phyloP scores from a whole-genome alignment of 2,797 vertebrate genomes.

The Lateolabrax maculatus region DNA sequence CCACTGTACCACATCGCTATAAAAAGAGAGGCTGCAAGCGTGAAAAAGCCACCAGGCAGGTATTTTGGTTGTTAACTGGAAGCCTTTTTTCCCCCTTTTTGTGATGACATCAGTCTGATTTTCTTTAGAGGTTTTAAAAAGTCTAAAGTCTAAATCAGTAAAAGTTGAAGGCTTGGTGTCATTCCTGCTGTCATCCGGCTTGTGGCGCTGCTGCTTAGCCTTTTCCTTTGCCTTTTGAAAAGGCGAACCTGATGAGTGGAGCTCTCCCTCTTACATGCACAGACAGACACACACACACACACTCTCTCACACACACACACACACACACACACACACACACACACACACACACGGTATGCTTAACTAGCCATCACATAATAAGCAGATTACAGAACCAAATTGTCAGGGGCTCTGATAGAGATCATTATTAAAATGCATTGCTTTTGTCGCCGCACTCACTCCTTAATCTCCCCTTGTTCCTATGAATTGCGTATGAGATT shows the following conservation, averaged over 20 bases:
- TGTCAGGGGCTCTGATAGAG: constrained; percentile 89
- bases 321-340: constrained; percentile 65
- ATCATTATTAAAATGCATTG: constrained; percentile 94
- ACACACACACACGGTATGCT: constrained; percentile 80
- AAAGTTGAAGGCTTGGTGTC: constrained; percentile 14
- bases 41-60: not conserved
- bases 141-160: not conserved
- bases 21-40: not conserved
- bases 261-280: not conserved
- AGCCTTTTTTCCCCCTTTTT: not conserved
- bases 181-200: constrained; percentile 50
- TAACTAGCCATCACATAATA: constrained; percentile 94
- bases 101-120: not conserved
- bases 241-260: constrained; percentile 43
- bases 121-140: not conserved
- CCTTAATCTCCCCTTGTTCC: constrained; percentile 97
- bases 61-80: not conserved
- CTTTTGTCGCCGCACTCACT: constrained; percentile 92
- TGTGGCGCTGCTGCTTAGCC: constrained; percentile 67
- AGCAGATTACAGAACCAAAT: constrained; percentile 93
- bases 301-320: not conserved
- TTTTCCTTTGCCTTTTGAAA: constrained; percentile 23
- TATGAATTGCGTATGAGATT: constrained; percentile 97
- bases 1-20: not conserved
- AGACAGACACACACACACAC: constrained; percentile 15